These are phyloP conservation scores for Cephalopterus ornatus DNA, from an alignment of 2,113 vertebrate genomes.

Conservation along the genomic window DNA sequence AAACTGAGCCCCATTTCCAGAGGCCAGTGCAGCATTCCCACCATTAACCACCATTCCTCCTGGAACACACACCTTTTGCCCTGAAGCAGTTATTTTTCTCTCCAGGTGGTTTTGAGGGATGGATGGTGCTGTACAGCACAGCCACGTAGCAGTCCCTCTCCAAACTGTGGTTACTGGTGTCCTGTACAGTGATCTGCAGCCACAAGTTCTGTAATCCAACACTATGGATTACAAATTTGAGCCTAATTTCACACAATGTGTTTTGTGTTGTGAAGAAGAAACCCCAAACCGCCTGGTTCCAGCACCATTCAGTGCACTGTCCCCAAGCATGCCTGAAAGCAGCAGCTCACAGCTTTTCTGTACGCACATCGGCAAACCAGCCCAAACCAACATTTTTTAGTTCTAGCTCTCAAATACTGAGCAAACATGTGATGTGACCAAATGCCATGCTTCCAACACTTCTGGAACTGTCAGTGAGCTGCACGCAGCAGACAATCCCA, in stretches of 20 bases:
- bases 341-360: rapidly evolving
- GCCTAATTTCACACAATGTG: not conserved
- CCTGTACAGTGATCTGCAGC: rapidly evolving
- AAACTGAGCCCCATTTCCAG: not conserved
- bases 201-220: not conserved
- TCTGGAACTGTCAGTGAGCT: not conserved
- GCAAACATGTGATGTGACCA: not conserved
- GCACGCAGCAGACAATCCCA: not conserved
- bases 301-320: not conserved
- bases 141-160: rapidly evolving
- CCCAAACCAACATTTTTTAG: not conserved
- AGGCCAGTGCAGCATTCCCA: not conserved
- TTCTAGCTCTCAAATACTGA: not conserved
- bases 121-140: rapidly evolving
- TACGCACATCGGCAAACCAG: not conserved
- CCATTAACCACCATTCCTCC: not conserved
- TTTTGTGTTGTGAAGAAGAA: not conserved
- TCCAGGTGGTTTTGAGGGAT: not conserved
- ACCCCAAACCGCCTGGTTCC: not conserved
- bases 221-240: rapidly evolving
- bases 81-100: not conserved
- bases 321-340: not conserved
- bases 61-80: not conserved
- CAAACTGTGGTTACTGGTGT: not conserved
- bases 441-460: rapidly evolving